Percentiles rank a stretch among this genome's conserved stretches.
Conservation (phyloP, 2,797 vertebrate species). For the Gobio occitaniae region DNA sequence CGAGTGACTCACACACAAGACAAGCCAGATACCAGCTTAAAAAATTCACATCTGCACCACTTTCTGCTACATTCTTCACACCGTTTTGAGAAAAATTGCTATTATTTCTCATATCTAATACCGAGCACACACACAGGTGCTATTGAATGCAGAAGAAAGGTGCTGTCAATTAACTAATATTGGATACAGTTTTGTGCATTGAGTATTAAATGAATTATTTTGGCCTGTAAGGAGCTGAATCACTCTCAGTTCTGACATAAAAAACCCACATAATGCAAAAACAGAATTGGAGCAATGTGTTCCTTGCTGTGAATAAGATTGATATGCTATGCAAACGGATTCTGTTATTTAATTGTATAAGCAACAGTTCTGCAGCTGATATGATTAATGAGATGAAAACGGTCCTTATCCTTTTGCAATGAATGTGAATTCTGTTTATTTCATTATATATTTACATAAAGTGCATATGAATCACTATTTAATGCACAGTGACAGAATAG, state of each 20-base stretch:
- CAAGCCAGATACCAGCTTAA: constrained; percentile 41
- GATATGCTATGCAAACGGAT: constrained; percentile 1
- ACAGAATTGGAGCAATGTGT: constrained; percentile 15
- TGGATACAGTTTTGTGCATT: constrained; percentile 20
- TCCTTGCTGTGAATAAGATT: not conserved
- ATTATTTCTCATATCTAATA: not conserved
- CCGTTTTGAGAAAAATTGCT: constrained; percentile 19
- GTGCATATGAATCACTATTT: not conserved
- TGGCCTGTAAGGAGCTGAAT: not conserved
- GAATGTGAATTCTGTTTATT: not conserved
- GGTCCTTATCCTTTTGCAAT: not conserved
- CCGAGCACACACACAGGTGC: not conserved
- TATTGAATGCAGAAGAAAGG: not conserved
- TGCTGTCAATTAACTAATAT: constrained; percentile 4
- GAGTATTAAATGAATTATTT: constrained; percentile 11
- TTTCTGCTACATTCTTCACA: constrained; percentile 48
- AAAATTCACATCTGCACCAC: constrained; percentile 51
- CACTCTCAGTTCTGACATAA: not conserved
- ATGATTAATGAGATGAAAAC: not conserved
- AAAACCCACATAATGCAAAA: constrained; percentile 13
- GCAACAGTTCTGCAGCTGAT: not conserved
- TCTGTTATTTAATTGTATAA: not conserved
- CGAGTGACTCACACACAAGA: constrained; percentile 45
- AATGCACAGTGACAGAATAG: constrained; percentile 17
- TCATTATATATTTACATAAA: not conserved